phyloP scores from a whole-genome alignment of 2,113 vertebrate species.

The human region DNA sequence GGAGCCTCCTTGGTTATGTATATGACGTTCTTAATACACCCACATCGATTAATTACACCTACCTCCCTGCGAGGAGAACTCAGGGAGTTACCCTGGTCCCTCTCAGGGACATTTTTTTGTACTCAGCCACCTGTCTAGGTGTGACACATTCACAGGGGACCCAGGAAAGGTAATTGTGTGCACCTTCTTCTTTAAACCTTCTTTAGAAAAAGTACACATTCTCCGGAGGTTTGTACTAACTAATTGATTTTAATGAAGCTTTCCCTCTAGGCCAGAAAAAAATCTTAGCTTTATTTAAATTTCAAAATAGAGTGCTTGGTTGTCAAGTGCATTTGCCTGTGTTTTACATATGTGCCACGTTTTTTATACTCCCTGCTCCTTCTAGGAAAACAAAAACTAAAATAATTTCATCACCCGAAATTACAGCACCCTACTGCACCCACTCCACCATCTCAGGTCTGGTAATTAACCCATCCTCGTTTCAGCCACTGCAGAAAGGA shows the following conservation, averaged over 20 bases:
- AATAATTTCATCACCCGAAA: constrained; percentile 45
- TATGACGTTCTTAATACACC: not conserved
- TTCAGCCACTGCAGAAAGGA: not conserved
- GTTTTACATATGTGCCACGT: constrained; percentile 49
- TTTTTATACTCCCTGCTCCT: constrained; percentile 1
- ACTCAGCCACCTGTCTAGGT: constrained; percentile 59
- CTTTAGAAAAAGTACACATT: constrained; percentile 70
- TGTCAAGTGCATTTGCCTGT: constrained; percentile 66
- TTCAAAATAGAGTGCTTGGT: constrained; percentile 73
- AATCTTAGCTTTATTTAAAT: constrained; percentile 82
- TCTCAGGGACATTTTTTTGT: not conserved
- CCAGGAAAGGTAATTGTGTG: constrained; percentile 50
- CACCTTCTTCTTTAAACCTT: constrained; percentile 53
- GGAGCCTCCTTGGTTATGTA: not conserved
- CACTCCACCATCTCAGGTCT: not conserved
- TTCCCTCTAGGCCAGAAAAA: constrained; percentile 78
- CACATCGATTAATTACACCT: constrained; percentile 53
- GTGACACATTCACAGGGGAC: constrained; percentile 47
- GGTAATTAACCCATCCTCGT: not conserved
- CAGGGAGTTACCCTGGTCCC: constrained; percentile 1
- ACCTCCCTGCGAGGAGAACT: not conserved
- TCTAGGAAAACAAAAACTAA: constrained; percentile 48
- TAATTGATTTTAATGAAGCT: constrained; percentile 88
- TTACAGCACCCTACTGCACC: not conserved
- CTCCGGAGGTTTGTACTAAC: constrained; percentile 81